Base-by-base conservation (phyloP, 2,113 vertebrate species). In the Neogobius melanostomus region DNA sequence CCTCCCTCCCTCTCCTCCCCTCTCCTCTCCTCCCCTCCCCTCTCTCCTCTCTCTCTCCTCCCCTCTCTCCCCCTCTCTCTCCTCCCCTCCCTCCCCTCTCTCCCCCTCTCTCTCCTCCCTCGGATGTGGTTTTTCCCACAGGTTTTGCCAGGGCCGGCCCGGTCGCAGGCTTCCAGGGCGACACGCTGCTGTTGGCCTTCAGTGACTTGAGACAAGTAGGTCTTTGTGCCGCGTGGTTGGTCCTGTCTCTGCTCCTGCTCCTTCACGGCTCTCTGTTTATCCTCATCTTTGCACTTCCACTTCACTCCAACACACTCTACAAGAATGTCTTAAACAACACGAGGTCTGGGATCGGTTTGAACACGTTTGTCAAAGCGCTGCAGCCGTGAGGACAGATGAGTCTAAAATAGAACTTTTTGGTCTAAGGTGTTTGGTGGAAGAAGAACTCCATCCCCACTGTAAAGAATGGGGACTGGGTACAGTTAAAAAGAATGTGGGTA, bases 121-220 rank as follows among this genome's bases (percentile, higher is more conserved):
- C 28, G 87, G 83, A 80, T 60, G 84, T 79, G 80, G 49, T 75
- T 91, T 87, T 99, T 99, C 97, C 97, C 97, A 98, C 98, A 99
- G 98, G 95, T 95, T 99, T 99, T 99, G 97, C 98, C 98, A 99
- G 97, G 95, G 97, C 97, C 92, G 95, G 96, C 93, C 98, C 97
- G 91, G 98, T 99, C 95, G 96, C 96, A 95, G 98, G 98, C 93
- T 98, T 99, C 95, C 98, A 99, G 94, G 97, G 96, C 94, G 98
- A 99, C 95, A 99, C 97, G 92, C 95, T 98, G 95, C 95, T 97
- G 95, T 95, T 99, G 95, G 98, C 98, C 96, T 99, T 99, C 98
- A 98, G 97, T 95, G 97, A 99, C 96, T 98, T 99, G 96, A 99
- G 97, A 99, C 98, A 99, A 99, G 98, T 99, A 98, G 94, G 98